phyloP scores from a whole-genome alignment of 2,797 vertebrate species.

The Paedocypris micromegethes region DNA sequence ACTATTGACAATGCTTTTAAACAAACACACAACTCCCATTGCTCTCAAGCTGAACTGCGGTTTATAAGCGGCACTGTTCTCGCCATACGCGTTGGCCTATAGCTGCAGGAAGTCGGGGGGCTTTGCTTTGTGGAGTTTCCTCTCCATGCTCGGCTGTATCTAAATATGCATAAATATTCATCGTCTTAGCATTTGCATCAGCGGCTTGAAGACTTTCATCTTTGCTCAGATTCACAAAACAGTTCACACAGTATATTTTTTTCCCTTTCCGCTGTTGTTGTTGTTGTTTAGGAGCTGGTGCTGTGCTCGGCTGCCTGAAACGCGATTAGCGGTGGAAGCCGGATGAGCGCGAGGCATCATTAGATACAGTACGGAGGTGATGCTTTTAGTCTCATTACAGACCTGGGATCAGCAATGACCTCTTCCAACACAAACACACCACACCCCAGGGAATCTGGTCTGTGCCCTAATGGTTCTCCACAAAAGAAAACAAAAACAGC shows the following conservation, averaged over 20 bases:
- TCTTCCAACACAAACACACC: slow-evolving; percentile 1
- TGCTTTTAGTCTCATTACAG: slow-evolving; percentile 38
- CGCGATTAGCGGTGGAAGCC: slow-evolving; percentile 22
- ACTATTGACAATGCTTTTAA: slow-evolving; percentile 44
- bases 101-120: slow-evolving; percentile 41
- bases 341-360: slow-evolving; percentile 24
- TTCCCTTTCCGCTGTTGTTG: slow-evolving; percentile 26
- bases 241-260: slow-evolving; percentile 24
- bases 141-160: slow-evolving; percentile 47
- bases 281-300: slow-evolving; percentile 21
- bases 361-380: slow-evolving; percentile 35
- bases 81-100: slow-evolving; percentile 8
- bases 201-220: slow-evolving; percentile 62
- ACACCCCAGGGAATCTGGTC: slow-evolving; percentile 15
- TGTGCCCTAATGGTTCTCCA: slow-evolving; percentile 22
- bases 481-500: slow-evolving; percentile 21
- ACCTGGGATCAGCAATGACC: slow-evolving; percentile 28
- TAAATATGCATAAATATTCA: slow-evolving; percentile 64
- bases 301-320: slow-evolving; percentile 7
- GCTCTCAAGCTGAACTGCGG: slow-evolving; percentile 23
- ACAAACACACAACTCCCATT: slow-evolving; percentile 36
- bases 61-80: slow-evolving; percentile 30
- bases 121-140: slow-evolving; percentile 49
- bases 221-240: slow-evolving; percentile 39
- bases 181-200: slow-evolving; percentile 54